phyloP scores from a whole-genome alignment of 1,140 invertebrate genomes.

The Manduca sexta region DNA sequence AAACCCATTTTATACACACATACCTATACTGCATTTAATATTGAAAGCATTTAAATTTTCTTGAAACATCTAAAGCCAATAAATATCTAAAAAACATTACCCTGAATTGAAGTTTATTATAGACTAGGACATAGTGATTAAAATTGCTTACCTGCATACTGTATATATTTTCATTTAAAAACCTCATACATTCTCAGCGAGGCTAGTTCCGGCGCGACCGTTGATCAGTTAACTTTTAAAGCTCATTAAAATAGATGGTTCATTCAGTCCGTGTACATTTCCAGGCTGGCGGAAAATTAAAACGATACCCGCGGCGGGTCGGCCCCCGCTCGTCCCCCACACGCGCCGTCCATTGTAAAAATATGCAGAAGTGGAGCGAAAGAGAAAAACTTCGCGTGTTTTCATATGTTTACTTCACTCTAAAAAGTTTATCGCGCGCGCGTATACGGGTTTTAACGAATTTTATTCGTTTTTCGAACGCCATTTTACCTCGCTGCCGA shows the following conservation, averaged over 20 bases:
- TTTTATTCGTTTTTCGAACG: not conserved
- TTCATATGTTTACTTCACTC: slow-evolving; percentile 45
- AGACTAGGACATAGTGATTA: no score
- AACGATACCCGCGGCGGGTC: slow-evolving; percentile 58
- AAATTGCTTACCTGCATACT: no score
- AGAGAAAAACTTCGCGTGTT: slow-evolving; percentile 41
- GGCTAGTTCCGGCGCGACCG: slow-evolving; percentile 17
- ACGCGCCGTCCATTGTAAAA: slow-evolving; percentile 25
- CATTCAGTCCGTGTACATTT: slow-evolving; percentile 64
- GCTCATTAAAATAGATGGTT: slow-evolving; percentile 72
- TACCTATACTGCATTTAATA: no score
- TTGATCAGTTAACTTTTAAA: slow-evolving; percentile 69
- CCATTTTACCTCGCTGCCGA: no score
- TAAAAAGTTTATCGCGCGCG: slow-evolving; percentile 50
- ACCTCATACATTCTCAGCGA: slow-evolving; percentile 12
- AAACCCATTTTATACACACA: no score
- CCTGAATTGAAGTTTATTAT: no score
- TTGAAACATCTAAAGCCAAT: no score
- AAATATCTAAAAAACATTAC: no score
- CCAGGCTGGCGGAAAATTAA: slow-evolving; percentile 67
- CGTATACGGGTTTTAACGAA: slow-evolving; percentile 5
- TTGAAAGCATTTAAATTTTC: no score
- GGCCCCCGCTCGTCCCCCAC: slow-evolving; percentile 24
- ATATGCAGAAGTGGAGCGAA: slow-evolving; percentile 36
- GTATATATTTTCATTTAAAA: not conserved